Evolutionary conservation across 1,140 invertebrate species (phyloP).

Genomic region (Drosophila burlai): DNA sequence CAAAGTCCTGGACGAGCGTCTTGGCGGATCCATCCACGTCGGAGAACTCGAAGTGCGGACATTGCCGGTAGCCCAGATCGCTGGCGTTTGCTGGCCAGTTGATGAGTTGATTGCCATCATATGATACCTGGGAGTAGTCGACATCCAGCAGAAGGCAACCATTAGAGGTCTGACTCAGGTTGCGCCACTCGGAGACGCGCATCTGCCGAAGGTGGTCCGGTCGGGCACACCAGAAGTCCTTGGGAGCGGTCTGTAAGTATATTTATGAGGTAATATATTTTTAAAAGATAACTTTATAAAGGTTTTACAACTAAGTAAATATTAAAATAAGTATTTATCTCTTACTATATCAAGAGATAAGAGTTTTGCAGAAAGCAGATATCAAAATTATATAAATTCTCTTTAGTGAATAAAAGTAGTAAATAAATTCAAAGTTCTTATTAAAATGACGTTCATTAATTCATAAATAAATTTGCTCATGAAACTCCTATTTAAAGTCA

Average conservation of each 20-base stretch:
- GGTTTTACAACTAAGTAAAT: too few species aligned
- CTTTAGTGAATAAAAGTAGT: too few species aligned
- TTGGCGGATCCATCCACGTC: conserved; percentile 86
- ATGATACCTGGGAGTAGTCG: conserved; percentile 56
- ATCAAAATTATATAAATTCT: not conserved
- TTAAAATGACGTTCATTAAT: not conserved
- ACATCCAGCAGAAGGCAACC: conserved; percentile 85
- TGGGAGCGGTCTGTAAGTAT: conserved; percentile 85
- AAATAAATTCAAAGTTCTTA: not conserved
- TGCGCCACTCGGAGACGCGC: conserved; percentile 86
- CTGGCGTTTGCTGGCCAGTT: conserved; percentile 59
- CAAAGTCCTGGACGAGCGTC: conserved; percentile 88
- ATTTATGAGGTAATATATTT: not conserved
- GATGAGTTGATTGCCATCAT: conserved; percentile 46
- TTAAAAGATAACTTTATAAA: too few species aligned
- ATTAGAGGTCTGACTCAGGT: conserved; percentile 87
- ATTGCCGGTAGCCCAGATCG: conserved; percentile 80
- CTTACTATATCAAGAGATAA: not conserved
- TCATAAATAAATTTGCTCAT: conserved; percentile 6
- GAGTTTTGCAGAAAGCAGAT: not conserved
- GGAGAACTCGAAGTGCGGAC: conserved; percentile 88
- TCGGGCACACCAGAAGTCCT: conserved; percentile 88
- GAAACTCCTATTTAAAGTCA: not conserved
- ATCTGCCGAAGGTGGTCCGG: conserved; percentile 86
- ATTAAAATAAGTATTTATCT: not conserved